Conservation (phyloP, 2,113 vertebrate genomes). For the Chascanopsetta lugubris region DNA sequence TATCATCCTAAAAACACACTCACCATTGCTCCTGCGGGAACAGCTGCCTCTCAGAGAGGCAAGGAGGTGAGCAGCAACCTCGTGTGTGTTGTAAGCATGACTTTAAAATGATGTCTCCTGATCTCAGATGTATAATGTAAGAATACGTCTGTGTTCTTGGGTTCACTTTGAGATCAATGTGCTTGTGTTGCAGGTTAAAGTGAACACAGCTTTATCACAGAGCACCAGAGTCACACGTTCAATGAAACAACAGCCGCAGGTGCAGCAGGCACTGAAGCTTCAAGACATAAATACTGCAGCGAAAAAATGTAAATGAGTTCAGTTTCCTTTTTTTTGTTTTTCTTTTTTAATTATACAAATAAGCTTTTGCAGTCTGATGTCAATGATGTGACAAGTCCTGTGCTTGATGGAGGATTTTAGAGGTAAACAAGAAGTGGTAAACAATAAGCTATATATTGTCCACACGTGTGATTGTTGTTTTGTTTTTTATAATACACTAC, state of each 20-base stretch:
- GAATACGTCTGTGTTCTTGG: not conserved
- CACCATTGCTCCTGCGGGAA: not conserved
- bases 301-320: constrained; percentile 50
- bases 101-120: too few relatives aligned
- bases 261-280: constrained; percentile 31
- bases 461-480: too few relatives aligned
- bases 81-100: too few relatives aligned
- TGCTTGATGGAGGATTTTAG: not conserved
- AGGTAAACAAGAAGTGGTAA: not conserved
- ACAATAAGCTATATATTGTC: too few relatives aligned
- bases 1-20: constrained; percentile 81
- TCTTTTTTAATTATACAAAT: not conserved
- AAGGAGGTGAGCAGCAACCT: constrained; percentile 76
- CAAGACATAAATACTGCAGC: constrained; percentile 24
- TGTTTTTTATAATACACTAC: too few relatives aligned
- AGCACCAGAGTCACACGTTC: constrained; percentile 78
- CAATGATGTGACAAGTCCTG: too few relatives aligned
- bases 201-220: not conserved
- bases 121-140: too few relatives aligned
- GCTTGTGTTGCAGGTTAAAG: constrained; percentile 37
- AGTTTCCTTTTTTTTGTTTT: not conserved
- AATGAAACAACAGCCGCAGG: constrained; percentile 69
- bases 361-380: not conserved
- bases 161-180: not conserved
- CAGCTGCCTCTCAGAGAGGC: constrained; percentile 49